Conservation (phyloP, 2,113 vertebrate species). For the Odobenus rosmarus region DNA sequence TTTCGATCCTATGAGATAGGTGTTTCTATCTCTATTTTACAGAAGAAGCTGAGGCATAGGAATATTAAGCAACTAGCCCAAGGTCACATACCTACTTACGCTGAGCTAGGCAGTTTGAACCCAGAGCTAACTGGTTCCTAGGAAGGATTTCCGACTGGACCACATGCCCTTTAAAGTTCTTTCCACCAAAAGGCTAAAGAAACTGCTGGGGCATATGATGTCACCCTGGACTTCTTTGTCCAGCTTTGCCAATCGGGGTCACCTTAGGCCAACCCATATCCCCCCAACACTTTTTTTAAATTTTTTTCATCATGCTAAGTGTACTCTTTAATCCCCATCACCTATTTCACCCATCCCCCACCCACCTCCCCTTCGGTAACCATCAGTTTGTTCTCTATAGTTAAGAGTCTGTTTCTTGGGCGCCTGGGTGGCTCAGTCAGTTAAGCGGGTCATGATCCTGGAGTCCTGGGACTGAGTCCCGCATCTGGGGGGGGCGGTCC, state of each 20-base stretch:
- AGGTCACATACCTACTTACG: not conserved
- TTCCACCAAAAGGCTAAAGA: not conserved
- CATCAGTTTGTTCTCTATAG: not conserved
- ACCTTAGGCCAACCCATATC: not conserved
- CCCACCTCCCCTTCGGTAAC: not conserved
- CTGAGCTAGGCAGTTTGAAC: not conserved
- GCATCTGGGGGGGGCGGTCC: too few species aligned
- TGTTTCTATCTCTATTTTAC: not conserved
- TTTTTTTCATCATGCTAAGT: not conserved
- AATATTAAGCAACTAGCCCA: not conserved
- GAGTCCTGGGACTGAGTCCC: too few species aligned
- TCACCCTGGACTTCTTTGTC: not conserved
- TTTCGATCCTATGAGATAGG: not conserved
- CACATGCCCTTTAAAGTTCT: not conserved
- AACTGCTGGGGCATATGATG: not conserved
- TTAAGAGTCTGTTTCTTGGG: not conserved
- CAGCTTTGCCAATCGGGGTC: not conserved
- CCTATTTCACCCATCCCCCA: not conserved
- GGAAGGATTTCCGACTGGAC: not conserved
- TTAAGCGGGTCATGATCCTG: too few species aligned
- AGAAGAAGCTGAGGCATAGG: slow-evolving; percentile 9
- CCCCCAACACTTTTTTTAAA: not conserved
- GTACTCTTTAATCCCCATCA: not conserved
- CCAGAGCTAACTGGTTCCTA: not conserved
- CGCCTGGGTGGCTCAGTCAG: too few species aligned